These are phyloP conservation scores for Drosophila prostipennis DNA, from an alignment of 2,888 invertebrate species.

Conservation along the genomic window DNA sequence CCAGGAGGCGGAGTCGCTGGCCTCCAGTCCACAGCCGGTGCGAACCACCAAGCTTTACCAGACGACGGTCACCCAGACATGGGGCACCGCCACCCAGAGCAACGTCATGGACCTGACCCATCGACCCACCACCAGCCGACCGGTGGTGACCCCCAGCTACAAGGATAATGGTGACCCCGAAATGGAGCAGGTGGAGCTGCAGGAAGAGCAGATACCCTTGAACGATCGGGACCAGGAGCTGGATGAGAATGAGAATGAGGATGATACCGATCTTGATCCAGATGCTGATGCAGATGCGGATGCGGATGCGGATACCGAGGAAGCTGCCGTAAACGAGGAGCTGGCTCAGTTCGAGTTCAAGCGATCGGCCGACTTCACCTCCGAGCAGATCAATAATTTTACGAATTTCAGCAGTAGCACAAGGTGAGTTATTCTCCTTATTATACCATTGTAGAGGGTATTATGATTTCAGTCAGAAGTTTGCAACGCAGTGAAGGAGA, in stretches of 20 bases:
- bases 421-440: conserved; percentile 41
- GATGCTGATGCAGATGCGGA: conserved; percentile 6
- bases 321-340: conserved; percentile 25
- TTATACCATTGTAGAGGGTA: no score
- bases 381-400: conserved; percentile 64
- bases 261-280: not conserved
- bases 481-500: no score
- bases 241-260: not conserved
- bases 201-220: conserved; percentile 9
- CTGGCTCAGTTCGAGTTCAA: conserved; percentile 63
- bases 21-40: conserved; percentile 25
- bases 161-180: conserved; percentile 8
- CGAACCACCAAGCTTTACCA: conserved; percentile 73
- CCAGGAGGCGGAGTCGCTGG: conserved; percentile 17
- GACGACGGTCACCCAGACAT: conserved; percentile 65
- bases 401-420: conserved; percentile 71
- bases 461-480: no score
- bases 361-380: conserved; percentile 59
- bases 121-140: conserved; percentile 34
- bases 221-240: conserved; percentile 6
- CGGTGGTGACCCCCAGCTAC: conserved; percentile 15
- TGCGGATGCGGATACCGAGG: conserved; percentile 19
- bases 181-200: not conserved
- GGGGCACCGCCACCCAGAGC: conserved; percentile 65
- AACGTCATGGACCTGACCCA: conserved; percentile 66